phyloP scores from a whole-genome alignment of 2,797 vertebrate genomes.

The Gobio occitaniae region DNA sequence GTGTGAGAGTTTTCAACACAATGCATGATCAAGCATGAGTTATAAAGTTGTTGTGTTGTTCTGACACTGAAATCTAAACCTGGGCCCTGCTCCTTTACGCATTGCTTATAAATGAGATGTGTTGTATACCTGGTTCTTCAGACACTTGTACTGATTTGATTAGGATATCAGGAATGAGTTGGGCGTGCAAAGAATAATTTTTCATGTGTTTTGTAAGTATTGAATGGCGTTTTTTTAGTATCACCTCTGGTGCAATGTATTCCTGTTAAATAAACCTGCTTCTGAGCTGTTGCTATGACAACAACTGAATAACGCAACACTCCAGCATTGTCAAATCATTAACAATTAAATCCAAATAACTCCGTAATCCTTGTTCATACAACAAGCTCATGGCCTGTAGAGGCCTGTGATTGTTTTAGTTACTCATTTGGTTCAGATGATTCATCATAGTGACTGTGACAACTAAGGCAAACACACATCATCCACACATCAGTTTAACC shows the following conservation, averaged over 20 bases:
- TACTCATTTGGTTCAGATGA: constrained; percentile 61
- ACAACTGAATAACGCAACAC: neutral
- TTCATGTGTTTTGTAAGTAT: neutral
- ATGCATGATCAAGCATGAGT: neutral
- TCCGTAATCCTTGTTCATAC: neutral
- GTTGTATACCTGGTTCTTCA: neutral
- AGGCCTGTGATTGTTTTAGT: constrained; percentile 48
- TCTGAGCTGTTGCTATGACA: constrained; percentile 8
- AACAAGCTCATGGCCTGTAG: neutral
- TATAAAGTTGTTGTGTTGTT: neutral
- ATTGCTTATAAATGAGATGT: neutral
- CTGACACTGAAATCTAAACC: neutral
- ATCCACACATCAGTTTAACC: neutral
- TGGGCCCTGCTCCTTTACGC: neutral
- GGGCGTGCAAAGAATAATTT: neutral
- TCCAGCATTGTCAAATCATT: constrained; percentile 15
- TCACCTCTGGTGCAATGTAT: neutral
- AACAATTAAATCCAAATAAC: neutral
- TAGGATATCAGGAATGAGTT: neutral
- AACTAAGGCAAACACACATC: constrained; percentile 53
- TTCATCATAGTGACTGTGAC: constrained; percentile 39
- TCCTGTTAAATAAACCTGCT: neutral
- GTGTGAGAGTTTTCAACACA: neutral
- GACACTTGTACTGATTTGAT: neutral
- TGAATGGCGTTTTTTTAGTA: neutral